Base-by-base conservation (phyloP, 2,888 invertebrate species). In the Apomyelois bistriatella region DNA sequence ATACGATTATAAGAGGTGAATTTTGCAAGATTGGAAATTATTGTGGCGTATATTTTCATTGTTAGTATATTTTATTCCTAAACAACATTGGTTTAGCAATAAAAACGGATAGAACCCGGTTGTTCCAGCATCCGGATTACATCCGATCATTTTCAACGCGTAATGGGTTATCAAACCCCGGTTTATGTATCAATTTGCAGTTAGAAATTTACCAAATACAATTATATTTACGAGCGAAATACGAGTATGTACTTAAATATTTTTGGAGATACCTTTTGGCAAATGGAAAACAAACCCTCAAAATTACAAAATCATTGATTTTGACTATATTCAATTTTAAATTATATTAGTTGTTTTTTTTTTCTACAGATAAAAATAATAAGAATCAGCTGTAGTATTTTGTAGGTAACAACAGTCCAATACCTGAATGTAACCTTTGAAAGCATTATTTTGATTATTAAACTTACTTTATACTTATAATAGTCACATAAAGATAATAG, bases 91-190 rank as follows among this genome's bases (percentile, higher is more conserved):
- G 43, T 36, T 8, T 15, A 15, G 36, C 52, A 43, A 43, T 52
- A 52, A 52, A 50, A 52, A 37, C 43, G 42, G 30, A 52, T 36
- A 43, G 36, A 52, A 36, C 15, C 42, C 43, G 15, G 52, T 22
- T 51, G 32, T 48, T 30, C 12, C 35, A 6, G 37, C 17, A 42
- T 43, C 43, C 52, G 43, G 43, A 43, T 43, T 36, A 42, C 43
- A 52, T 52, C 43, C 52, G 32, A 52, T 43, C 35, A 52, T 43
- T 52, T 52, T 52, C 43, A 43, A 16, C 36, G 37, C 13, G 43
- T 43, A 42, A 42, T 37, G 41, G 50, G 32, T 51, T 35, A 51
- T 36, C 43, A 43, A 36, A 22, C 22, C 16, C 13, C 36, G n/a
- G 36, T 42, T 52, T 52, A 52, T 43, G 43, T 37, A 28, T 52